A percentile compares a stretch with the other conserved stretches of the same genome.
phyloP scores from a whole-genome alignment of 2,113 vertebrate species.

The Stomatorhinus ivindoensis region DNA sequence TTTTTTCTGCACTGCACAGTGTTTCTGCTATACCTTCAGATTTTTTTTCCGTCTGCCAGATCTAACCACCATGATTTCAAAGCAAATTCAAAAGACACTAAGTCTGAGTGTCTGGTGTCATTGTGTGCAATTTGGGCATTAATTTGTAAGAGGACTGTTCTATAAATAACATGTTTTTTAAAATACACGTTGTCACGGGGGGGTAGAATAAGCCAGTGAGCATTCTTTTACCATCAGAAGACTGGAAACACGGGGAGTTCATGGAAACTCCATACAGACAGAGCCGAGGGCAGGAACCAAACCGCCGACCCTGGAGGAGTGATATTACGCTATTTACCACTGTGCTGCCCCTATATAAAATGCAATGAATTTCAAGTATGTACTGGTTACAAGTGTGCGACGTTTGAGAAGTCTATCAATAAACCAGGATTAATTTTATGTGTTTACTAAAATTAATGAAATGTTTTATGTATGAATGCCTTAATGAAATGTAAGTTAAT shows the following conservation, averaged over 20 bases:
- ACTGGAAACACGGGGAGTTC: not conserved
- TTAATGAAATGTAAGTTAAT: not conserved
- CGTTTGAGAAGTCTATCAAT: not conserved
- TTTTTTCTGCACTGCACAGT: conserved; percentile 23
- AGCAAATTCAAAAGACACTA: not conserved
- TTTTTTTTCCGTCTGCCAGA: conserved; percentile 12
- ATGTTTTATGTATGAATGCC: too few species aligned
- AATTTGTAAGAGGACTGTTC: not conserved
- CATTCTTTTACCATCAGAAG: not conserved
- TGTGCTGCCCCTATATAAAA: not conserved
- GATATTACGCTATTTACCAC: not conserved
- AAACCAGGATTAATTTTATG: not conserved
- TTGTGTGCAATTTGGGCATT: not conserved
- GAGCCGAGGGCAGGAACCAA: not conserved
- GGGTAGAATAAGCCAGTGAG: not conserved
- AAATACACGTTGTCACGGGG: not conserved
- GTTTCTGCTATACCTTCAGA: conserved; percentile 1
- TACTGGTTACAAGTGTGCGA: not conserved
- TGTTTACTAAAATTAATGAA: not conserved
- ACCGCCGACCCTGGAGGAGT: not conserved
- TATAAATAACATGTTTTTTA: not conserved
- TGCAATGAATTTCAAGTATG: not conserved
- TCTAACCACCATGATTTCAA: conserved; percentile 19
- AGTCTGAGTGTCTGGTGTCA: not conserved
- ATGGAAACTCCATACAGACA: not conserved